Evolutionary conservation across 2,797 vertebrate genomes (phyloP).

Genomic region (Myotis pilosus): DNA sequence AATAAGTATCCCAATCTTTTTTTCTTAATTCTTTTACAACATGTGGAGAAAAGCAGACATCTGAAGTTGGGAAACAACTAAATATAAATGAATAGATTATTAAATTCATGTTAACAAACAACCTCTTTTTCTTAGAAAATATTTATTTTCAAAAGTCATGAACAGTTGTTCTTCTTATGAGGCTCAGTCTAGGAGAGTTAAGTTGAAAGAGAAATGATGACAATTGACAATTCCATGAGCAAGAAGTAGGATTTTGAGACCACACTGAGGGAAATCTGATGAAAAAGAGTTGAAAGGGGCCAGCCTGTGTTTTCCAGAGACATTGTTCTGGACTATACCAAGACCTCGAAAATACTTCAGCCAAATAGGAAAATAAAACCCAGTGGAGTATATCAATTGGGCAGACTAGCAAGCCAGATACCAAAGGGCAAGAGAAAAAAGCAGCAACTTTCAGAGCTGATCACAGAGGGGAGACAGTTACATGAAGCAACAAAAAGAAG

Average conservation of each 20-base stretch:
- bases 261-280: neutral
- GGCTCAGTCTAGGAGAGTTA: neutral
- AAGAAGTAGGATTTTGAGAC: neutral
- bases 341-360: neutral
- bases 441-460: neutral
- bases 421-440: neutral
- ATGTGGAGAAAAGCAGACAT: neutral
- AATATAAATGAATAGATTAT: neutral
- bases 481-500: neutral
- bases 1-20: neutral
- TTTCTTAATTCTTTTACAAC: conserved; percentile 12
- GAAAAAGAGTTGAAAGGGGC: neutral
- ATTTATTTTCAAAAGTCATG: neutral
- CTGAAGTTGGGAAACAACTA: neutral
- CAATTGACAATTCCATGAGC: neutral
- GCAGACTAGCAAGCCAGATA: neutral
- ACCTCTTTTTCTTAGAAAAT: neutral
- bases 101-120: neutral
- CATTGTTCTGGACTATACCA: neutral
- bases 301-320: neutral
- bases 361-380: neutral
- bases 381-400: neutral
- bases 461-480: neutral
- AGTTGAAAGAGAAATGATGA: neutral
- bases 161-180: neutral